These are phyloP conservation scores for Clusia tigrina DNA, from an alignment of 2,888 invertebrate genomes.

Conservation along the genomic window DNA sequence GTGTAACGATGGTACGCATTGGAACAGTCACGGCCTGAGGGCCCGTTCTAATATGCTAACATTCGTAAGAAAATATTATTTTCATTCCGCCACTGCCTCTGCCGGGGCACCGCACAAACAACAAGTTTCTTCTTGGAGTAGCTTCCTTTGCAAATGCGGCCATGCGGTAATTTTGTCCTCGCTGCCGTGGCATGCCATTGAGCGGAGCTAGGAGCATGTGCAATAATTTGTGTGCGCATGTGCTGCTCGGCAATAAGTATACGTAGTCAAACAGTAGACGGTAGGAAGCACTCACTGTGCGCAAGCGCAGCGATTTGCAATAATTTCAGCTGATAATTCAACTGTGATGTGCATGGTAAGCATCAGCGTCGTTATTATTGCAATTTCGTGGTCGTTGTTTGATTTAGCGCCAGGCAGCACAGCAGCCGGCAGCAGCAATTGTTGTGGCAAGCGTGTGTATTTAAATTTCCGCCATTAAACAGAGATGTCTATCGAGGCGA, in stretches of 20 bases:
- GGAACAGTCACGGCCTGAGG: no score
- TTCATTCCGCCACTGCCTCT: no score
- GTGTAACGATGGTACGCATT: no score
- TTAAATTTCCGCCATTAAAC: constrained; percentile 50
- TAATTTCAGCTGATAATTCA: constrained; percentile 37
- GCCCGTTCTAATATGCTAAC: no score
- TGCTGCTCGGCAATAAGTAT: constrained; percentile 46
- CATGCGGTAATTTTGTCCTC: constrained; percentile 40
- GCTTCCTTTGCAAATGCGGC: constrained; percentile 31
- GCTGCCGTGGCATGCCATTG: constrained; percentile 15
- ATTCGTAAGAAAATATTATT: no score
- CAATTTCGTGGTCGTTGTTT: constrained; percentile 54
- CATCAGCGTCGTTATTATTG: constrained; percentile 49
- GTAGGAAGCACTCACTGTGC: no score
- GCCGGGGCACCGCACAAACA: no score
- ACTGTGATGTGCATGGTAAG: constrained; percentile 20
- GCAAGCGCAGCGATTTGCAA: constrained; percentile 45
- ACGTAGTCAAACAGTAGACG: constrained; percentile 8
- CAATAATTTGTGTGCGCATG: constrained; percentile 34
- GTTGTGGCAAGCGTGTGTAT: constrained; percentile 39
- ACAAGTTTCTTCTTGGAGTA: no score
- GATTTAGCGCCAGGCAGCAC: constrained; percentile 48
- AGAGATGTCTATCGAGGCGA: constrained; percentile 47
- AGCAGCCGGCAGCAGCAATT: constrained; percentile 17
- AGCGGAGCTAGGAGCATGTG: constrained; percentile 42